These are phyloP conservation scores for Paramormyrops kingsleyae DNA, from an alignment of 2,113 vertebrate genomes.

Conservation along the genomic window DNA sequence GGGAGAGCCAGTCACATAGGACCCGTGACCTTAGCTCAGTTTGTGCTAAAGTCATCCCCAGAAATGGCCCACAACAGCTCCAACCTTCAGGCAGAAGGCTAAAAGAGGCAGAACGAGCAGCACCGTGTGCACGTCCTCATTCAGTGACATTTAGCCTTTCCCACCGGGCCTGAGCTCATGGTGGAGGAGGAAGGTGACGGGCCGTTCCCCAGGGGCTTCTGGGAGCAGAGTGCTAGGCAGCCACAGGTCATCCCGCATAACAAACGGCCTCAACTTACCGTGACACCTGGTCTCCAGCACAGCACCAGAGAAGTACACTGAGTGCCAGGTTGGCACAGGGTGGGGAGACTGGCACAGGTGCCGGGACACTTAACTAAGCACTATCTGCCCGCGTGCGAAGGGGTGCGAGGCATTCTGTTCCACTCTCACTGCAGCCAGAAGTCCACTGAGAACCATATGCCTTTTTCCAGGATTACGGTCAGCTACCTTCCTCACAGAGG, in stretches of 20 bases:
- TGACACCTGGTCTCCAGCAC: not conserved
- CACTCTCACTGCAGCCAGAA: not conserved
- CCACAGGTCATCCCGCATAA: not conserved
- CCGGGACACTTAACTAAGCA: not conserved
- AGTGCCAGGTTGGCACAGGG: conserved; percentile 5
- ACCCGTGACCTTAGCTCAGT: not conserved
- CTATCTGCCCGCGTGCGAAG: not conserved
- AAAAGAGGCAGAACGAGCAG: not conserved
- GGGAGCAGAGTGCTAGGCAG: not conserved
- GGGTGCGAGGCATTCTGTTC: not conserved
- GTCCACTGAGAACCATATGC: not conserved
- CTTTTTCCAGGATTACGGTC: not conserved
- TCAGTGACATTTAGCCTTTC: not conserved
- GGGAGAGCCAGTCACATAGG: not conserved
- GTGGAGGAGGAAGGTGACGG: not conserved
- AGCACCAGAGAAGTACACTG: not conserved
- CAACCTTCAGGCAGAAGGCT: not conserved
- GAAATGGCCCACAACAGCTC: not conserved
- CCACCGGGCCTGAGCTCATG: not conserved
- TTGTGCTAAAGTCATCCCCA: not conserved
- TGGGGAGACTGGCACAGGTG: not conserved
- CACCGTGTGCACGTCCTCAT: not conserved
- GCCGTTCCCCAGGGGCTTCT: not conserved
- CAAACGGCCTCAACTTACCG: not conserved
- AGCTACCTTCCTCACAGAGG: not conserved